Evolutionary conservation across 2,888 invertebrate species (phyloP).

Genomic region (Melipona beecheii): DNA sequence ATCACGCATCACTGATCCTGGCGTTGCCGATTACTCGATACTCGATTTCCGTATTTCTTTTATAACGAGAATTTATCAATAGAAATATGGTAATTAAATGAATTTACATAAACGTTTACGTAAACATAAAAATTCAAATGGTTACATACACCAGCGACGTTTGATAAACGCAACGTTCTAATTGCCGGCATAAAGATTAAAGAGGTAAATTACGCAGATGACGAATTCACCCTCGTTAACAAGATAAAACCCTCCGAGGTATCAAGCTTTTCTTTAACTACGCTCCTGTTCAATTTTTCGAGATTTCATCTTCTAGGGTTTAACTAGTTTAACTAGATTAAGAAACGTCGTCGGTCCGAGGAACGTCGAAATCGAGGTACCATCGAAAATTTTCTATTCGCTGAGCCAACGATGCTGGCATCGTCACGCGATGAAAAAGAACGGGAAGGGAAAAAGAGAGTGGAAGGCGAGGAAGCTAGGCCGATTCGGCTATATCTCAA

Average conservation of each 20-base stretch:
- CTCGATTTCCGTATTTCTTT: not conserved
- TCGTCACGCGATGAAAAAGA: constrained; percentile 8
- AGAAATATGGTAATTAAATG: not conserved
- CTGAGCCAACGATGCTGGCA: not conserved
- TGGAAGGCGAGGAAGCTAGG: not conserved
- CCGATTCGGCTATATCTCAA: constrained; percentile 50
- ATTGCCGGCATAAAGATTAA: not conserved
- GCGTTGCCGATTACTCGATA: not conserved
- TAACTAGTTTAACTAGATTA: not conserved
- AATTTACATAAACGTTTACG: too few species aligned
- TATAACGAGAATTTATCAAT: not conserved
- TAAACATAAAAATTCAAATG: too few species aligned
- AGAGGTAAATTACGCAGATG: not conserved
- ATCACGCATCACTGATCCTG: not conserved
- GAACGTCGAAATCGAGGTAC: not conserved
- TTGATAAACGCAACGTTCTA: too few species aligned
- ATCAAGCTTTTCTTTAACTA: not conserved
- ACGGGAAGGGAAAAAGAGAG: not conserved
- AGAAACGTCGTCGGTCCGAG: not conserved
- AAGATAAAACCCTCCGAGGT: not conserved
- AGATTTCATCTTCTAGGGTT: not conserved
- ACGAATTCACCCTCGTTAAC: not conserved
- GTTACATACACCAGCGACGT: too few species aligned
- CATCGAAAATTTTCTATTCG: constrained; percentile 12
- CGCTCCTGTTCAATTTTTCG: not conserved